Evolutionary conservation across 2,113 vertebrate species (phyloP).

Genomic region (Marmota monax): DNA sequence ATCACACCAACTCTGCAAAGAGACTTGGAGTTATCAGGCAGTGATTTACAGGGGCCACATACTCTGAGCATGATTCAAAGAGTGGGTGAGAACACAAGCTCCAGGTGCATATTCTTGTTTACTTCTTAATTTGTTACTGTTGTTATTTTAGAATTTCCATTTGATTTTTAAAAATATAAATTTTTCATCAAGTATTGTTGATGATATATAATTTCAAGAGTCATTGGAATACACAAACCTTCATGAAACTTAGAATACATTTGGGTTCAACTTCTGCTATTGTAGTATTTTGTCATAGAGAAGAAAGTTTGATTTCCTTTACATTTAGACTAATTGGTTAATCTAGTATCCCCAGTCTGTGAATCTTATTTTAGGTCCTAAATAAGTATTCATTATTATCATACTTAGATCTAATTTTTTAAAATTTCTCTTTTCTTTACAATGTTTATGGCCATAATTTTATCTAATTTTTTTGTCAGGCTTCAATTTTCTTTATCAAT

Average conservation of each 20-base stretch:
- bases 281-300: background rate
- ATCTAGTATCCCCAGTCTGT: background rate
- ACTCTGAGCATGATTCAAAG: background rate
- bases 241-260: background rate
- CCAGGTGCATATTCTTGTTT: background rate
- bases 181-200: background rate
- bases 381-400: background rate
- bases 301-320: background rate
- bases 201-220: background rate
- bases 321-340: background rate
- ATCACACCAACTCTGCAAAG: background rate
- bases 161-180: background rate
- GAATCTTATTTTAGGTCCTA: background rate
- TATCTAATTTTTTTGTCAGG: background rate
- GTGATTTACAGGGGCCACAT: background rate
- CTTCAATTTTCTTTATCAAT: background rate
- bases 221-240: background rate
- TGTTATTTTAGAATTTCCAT: background rate
- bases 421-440: background rate
- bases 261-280: background rate
- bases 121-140: background rate
- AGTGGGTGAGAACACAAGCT: background rate
- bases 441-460: background rate
- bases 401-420: background rate
- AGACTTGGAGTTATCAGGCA: background rate